Percentiles rank a stretch among this genome's conserved stretches.
Evolutionary conservation across 2,888 invertebrate species (phyloP).

Genomic region (Archaeoteleia sp.): DNA sequence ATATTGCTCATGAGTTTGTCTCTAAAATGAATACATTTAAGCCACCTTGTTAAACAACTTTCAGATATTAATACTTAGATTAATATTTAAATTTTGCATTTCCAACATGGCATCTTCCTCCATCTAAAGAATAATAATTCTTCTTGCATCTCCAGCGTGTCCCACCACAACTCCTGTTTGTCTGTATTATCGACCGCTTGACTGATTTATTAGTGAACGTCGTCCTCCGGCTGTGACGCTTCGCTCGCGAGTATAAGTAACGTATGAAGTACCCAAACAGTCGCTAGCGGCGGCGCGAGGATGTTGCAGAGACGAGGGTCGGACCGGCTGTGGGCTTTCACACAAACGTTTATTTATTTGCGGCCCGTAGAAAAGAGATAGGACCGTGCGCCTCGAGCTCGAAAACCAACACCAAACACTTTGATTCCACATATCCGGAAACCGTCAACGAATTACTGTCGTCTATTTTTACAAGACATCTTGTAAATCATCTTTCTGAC

Average conservation of each 20-base stretch:
- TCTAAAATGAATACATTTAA: no score
- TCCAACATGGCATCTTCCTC: no score
- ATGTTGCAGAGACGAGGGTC: slow-evolving; percentile 8
- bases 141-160: no score
- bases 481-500: no score
- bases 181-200: slow-evolving; percentile 41
- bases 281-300: not conserved
- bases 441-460: slow-evolving; percentile 42
- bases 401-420: slow-evolving; percentile 24
- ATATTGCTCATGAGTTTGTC: no score
- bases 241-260: slow-evolving; percentile 12
- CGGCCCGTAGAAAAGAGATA: slow-evolving; percentile 15
- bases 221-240: slow-evolving; percentile 22
- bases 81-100: no score
- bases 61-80: no score
- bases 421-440: slow-evolving; percentile 59
- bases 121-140: no score
- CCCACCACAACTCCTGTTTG: no score
- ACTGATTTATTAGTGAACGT: slow-evolving; percentile 39
- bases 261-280: not conserved
- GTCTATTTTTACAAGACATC: no score
- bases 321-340: slow-evolving; percentile 60
- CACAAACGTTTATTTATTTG: slow-evolving; percentile 62
- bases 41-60: no score
- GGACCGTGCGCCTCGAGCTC: slow-evolving; percentile 20